phyloP scores from a whole-genome alignment of 2,797 vertebrate genomes.

The Ataeniobius toweri region DNA sequence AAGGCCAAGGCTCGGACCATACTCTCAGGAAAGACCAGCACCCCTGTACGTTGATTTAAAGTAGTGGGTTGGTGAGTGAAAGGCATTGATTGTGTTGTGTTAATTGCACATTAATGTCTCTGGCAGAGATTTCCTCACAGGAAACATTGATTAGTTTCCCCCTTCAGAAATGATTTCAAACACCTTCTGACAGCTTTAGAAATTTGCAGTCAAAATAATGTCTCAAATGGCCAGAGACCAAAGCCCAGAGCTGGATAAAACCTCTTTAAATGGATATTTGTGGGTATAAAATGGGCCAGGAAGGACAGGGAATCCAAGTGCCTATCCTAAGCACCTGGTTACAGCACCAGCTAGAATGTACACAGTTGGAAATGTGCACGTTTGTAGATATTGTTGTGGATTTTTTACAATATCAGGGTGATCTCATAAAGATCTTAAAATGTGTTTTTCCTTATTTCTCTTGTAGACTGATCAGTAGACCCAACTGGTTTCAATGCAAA shows the following conservation, averaged over 20 bases:
- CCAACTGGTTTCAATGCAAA: no score
- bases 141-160: constrained; percentile 34
- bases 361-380: not conserved
- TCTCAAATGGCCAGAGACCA: constrained; percentile 33
- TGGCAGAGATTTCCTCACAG: constrained; percentile 40
- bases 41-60: constrained; percentile 85
- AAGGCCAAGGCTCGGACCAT: constrained; percentile 95
- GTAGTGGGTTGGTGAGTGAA: constrained; percentile 52
- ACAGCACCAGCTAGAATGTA: not conserved
- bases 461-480: not conserved
- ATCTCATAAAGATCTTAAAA: not conserved
- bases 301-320: constrained; percentile 17
- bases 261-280: constrained; percentile 29
- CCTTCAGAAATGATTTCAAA: constrained; percentile 24
- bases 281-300: constrained; percentile 54
- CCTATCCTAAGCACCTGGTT: constrained; percentile 27
- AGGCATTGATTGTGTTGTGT: constrained; percentile 17
- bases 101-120: constrained; percentile 1
- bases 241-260: constrained; percentile 23
- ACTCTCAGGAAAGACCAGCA: constrained; percentile 92
- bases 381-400: not conserved
- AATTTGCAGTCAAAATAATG: constrained; percentile 46
- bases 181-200: constrained; percentile 19
- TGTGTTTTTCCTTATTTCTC: not conserved
- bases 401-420: not conserved